These are phyloP conservation scores for Thunnus maccoyii DNA, from an alignment of 2,113 vertebrate species.

Conservation along the genomic window DNA sequence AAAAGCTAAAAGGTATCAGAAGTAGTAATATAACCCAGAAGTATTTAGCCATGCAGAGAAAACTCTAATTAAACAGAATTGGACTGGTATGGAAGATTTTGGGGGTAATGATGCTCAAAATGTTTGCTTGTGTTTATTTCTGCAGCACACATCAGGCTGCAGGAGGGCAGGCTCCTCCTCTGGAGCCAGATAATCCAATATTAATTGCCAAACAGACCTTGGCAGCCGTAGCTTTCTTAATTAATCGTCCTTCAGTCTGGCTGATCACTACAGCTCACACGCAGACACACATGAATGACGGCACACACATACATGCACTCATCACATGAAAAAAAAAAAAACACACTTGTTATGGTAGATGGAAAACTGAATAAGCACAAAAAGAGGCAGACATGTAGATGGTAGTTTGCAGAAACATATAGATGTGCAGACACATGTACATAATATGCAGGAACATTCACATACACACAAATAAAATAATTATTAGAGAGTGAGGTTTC, in stretches of 20 bases:
- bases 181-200: conserved; percentile 54
- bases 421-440: no score
- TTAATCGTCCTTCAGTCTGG: conserved; percentile 43
- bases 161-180: conserved; percentile 1
- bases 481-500: no score
- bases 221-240: conserved; percentile 48
- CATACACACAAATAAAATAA: neutral
- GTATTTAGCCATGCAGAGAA: neutral
- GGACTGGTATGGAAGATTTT: neutral
- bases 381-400: accelerated
- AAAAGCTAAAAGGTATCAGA: neutral
- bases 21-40: neutral
- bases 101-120: neutral
- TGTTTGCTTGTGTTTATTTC: conserved; percentile 4
- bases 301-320: neutral
- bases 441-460: no score
- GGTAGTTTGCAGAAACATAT: neutral
- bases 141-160: conserved; percentile 6
- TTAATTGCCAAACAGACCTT: conserved; percentile 58
- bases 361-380: neutral
- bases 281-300: neutral
- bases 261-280: neutral
- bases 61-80: neutral
- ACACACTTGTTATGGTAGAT: neutral
- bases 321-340: neutral